Percentiles rank a stretch among this genome's conserved stretches.
These are phyloP conservation scores for Drosophila parvula DNA, from an alignment of 1,140 invertebrate genomes.

Conservation along the genomic window DNA sequence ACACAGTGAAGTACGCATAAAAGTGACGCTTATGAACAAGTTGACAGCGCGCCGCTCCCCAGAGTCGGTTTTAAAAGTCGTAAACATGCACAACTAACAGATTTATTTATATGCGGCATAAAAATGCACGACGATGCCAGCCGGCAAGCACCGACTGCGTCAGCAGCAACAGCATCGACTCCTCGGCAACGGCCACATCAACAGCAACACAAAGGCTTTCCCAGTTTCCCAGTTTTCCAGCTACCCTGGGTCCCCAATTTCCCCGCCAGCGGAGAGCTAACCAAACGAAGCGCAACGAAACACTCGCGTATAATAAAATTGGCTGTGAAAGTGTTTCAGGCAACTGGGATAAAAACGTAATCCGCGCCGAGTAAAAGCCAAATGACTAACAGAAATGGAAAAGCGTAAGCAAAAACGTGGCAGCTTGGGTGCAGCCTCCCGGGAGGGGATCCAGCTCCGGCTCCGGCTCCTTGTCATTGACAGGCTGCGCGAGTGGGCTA, in stretches of 20 bases:
- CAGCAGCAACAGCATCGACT: slow-evolving; percentile 26
- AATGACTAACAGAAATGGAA: slow-evolving; percentile 73
- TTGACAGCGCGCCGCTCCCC: slow-evolving; percentile 51
- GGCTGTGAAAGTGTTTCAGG: slow-evolving; percentile 79
- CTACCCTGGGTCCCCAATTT: neutral
- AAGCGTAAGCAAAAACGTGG: slow-evolving; percentile 34
- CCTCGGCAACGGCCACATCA: slow-evolving; percentile 11
- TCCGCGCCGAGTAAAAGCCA: slow-evolving; percentile 74
- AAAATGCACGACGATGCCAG: slow-evolving; percentile 66
- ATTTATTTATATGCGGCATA: slow-evolving; percentile 83
- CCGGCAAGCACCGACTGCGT: slow-evolving; percentile 27
- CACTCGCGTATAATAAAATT: slow-evolving; percentile 77
- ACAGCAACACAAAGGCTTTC: slow-evolving; percentile 49
- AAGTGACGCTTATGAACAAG: slow-evolving; percentile 78
- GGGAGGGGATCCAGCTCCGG: slow-evolving; percentile 1
- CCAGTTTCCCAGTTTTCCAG: neutral
- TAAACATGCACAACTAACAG: slow-evolving; percentile 83
- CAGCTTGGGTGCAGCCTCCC: slow-evolving; percentile 12
- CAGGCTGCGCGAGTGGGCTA: slow-evolving; percentile 65
- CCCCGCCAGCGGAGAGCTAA: slow-evolving; percentile 25
- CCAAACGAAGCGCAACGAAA: slow-evolving; percentile 58
- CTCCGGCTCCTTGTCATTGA: slow-evolving; percentile 49
- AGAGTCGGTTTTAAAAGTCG: slow-evolving; percentile 76
- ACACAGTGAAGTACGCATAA: slow-evolving; percentile 81
- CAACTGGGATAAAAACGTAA: slow-evolving; percentile 80